Conservation (phyloP, 2,888 invertebrate genomes). For the Pomacea canaliculata region DNA sequence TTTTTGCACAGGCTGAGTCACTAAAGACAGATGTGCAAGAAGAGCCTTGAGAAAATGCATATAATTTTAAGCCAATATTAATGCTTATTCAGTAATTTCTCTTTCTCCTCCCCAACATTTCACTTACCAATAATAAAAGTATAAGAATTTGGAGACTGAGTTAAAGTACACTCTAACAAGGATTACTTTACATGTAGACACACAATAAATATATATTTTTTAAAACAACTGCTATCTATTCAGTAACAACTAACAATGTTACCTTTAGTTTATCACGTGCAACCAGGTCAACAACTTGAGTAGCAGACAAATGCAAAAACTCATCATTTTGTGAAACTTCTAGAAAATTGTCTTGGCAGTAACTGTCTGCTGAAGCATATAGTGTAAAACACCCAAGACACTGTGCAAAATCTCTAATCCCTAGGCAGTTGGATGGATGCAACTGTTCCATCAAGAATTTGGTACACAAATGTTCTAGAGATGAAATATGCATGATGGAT, state of each 20-base stretch:
- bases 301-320: constrained; percentile 28
- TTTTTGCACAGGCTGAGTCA: no score
- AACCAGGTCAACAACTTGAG: constrained; percentile 19
- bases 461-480: constrained; percentile 31
- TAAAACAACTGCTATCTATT: no score
- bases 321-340: constrained; percentile 36
- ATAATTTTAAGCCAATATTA: no score
- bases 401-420: constrained; percentile 34
- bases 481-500: constrained; percentile 36
- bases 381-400: constrained; percentile 28
- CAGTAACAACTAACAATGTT: not conserved
- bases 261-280: constrained; percentile 23
- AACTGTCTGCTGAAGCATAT: constrained; percentile 28
- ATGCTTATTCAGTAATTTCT: no score
- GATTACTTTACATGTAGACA: no score
- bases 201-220: no score
- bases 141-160: no score
- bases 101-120: no score
- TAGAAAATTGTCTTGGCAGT: constrained; percentile 35
- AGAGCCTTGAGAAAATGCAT: no score
- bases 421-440: constrained; percentile 36
- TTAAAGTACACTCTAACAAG: no score
- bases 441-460: constrained; percentile 28
- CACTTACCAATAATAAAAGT: no score
- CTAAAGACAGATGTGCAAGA: no score